A percentile compares a stretch with the other conserved stretches of the same genome.
Conservation (phyloP, 2,797 vertebrate genomes). For the Simalia tracyae region DNA sequence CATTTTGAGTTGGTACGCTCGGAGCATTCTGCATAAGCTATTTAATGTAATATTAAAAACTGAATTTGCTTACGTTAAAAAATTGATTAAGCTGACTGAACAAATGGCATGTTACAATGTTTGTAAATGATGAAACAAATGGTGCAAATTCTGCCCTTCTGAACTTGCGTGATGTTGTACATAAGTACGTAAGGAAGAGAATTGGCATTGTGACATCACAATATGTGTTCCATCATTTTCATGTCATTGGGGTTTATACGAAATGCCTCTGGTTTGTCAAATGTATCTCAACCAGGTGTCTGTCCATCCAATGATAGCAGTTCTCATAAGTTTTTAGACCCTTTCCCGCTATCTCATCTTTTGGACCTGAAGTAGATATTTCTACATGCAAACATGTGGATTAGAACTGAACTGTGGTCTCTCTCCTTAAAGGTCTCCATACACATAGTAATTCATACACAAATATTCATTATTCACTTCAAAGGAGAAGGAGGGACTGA, state of each 20-base stretch:
- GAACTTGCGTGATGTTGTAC: neutral
- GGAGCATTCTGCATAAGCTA: neutral
- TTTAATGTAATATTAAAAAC: neutral
- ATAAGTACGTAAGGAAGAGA: neutral
- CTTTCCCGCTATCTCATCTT: neutral
- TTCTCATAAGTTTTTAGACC: neutral
- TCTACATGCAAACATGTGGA: neutral
- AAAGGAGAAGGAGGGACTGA: neutral
- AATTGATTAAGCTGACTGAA: neutral
- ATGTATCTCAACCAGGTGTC: no score
- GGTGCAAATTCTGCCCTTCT: neutral
- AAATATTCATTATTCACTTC: neutral
- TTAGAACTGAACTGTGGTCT: neutral
- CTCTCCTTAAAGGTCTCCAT: conserved; percentile 5
- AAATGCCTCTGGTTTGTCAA: no score
- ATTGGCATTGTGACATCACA: no score
- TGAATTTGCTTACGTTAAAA: neutral
- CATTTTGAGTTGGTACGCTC: neutral
- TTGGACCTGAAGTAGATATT: no score
- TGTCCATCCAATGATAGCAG: no score
- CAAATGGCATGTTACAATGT: neutral
- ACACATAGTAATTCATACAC: neutral
- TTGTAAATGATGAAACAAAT: neutral
- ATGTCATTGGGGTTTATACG: no score
- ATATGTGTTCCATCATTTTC: no score